phyloP scores from a whole-genome alignment of 2,113 vertebrate species.

The Isurus oxyrinchus region DNA sequence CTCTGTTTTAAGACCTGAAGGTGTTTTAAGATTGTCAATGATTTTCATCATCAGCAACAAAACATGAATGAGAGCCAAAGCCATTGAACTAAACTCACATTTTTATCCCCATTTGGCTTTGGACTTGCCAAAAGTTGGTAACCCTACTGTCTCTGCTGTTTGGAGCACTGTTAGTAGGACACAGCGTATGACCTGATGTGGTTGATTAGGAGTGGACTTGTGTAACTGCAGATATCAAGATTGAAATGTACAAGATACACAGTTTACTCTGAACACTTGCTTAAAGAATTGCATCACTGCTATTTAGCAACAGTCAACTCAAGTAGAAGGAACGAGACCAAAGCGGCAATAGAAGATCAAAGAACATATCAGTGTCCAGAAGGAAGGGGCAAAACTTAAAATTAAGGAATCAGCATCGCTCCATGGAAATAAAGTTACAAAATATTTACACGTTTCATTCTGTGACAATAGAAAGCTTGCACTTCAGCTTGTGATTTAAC shows the following conservation, averaged over 20 bases:
- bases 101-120: background rate
- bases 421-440: background rate
- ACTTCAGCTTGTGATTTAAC: slow-evolving; percentile 34
- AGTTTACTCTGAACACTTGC: background rate
- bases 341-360: background rate
- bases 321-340: background rate
- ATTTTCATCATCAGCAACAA: background rate
- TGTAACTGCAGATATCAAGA: background rate
- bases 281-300: background rate
- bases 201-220: background rate
- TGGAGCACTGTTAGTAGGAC: background rate
- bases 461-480: slow-evolving; percentile 17
- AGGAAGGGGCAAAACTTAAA: background rate
- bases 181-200: background rate
- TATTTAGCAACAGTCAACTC: background rate
- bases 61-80: background rate
- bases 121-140: background rate
- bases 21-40: slow-evolving; percentile 1
- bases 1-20: background rate
- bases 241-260: background rate
- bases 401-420: background rate
- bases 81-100: background rate
- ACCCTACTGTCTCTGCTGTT: background rate
- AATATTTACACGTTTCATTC: background rate
- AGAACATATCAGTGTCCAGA: background rate